Evolutionary conservation across 2,113 vertebrate species (phyloP), one percentile per base, ranked within the genome.

Genomic region (Condylura cristata): DNA sequence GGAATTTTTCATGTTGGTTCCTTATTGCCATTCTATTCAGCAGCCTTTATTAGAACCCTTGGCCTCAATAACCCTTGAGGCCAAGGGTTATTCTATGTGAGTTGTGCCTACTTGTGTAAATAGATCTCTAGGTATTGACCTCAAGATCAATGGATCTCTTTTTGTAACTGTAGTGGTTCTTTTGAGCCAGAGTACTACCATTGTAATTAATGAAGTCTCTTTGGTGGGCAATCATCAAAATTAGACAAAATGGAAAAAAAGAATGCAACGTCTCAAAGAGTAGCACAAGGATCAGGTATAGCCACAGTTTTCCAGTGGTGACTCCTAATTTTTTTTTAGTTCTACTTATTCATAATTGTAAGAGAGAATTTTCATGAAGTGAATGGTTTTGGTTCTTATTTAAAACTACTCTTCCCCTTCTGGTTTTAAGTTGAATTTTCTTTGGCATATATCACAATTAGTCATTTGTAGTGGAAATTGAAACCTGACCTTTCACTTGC

Each of bases 331-430:
- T 22, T 10, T 51, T 78, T 76, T 66, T 82, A 18, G n/a, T 90
- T 90, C 87, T 46, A 80, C 84, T 94, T 95, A 16, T 32, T 34
- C 26, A 86, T 53, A 81, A 63, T 86, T 70, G 30, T 26, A 95
- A 79, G 78, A 92, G 20, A 75, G 37, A 68, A 68, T 96, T 94
- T 97, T 85, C 14, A 66, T 70, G 44, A 56, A 34, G 14, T 60
- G 30, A 61, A 39, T 74, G 58, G 37, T 88, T 82, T 58, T 34
- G 28, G 16, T 79, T 93, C 39, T 10, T 17, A 34, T 88, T 86
- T 37, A 46, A 46, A 65, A 58, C 3, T 26, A 0, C 26, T 41
- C 68, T 65, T 30, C 14, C 48, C 8, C 8, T 1, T 37, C 20
- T 32, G 13, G 32, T 39, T 37, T 65, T 48, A 72, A 80, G 24